Evolutionary conservation across 1,140 invertebrate genomes (phyloP), one percentile per base, ranked within the genome.

Genomic region (Cydia fagiglandana): DNA sequence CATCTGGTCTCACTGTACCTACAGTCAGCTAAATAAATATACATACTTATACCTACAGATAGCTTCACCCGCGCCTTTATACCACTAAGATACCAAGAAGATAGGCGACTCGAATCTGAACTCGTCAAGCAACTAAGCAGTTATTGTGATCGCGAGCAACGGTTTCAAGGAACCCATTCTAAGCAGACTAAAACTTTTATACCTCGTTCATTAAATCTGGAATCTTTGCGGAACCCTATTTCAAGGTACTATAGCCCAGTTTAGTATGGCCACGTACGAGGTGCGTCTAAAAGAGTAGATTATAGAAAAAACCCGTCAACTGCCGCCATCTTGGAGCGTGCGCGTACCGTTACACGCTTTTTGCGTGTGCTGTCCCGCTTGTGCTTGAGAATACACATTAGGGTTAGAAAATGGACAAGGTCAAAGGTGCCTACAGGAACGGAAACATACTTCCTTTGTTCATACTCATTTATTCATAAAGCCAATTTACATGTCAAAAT

Each of bases 161-260:
- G 30, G 66, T 38, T 70, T 70, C 66, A 70, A 34, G 66, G 66
- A 70, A 70, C 66, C 66, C 66, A 70, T 70, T 70, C 66, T 38
- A 38, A 38, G 34, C 64, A 61, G 56, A 24, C 56, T 61, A 61
- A 61, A 61, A 61, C 17, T 61, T 61, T 24, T 61, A 61, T 61
- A 24, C 56, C 56, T 17, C 20, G 20, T 61, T 61, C 56, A 61
- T 61, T 61, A 61, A 61, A 61, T 61, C 56, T 24, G 56, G 56
- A 24, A 24, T 24, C 7, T 4, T 34, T 1, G 56, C 20, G 17
- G 20, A 12, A 24, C 56, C 56, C 20, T 61, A 24, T 61, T 61
- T 61, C 56, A 24, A 61, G 20, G 56, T 7, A 20, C 20, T 12
- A 61, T 61, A 61, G 56, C 20, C 56, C 7, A 61, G 7, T 61